These are phyloP conservation scores for Agonopterix heracliana DNA, from an alignment of 2,888 invertebrate genomes.

Conservation along the genomic window DNA sequence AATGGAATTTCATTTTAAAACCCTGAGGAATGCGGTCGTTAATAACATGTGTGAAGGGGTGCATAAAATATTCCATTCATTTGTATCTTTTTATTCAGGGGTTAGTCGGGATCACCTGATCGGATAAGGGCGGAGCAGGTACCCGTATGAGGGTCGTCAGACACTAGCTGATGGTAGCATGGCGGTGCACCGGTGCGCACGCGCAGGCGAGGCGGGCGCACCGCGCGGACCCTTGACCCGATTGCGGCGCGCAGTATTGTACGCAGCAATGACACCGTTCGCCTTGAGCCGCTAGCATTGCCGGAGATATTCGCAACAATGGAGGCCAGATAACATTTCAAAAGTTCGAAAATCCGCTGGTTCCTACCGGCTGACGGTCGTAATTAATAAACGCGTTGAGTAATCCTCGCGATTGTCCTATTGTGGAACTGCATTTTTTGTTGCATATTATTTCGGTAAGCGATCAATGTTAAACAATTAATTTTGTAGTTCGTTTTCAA, in stretches of 20 bases:
- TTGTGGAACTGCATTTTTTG: slow-evolving; percentile 20
- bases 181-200: slow-evolving; percentile 11
- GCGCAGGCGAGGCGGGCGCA: slow-evolving; percentile 34
- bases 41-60: slow-evolving; percentile 43
- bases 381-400: slow-evolving; percentile 61
- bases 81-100: slow-evolving; percentile 25
- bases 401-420: slow-evolving; percentile 43
- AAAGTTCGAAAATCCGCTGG: slow-evolving; percentile 70
- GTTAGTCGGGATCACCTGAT: slow-evolving; percentile 55
- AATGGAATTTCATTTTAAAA: slow-evolving; percentile 44
- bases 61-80: slow-evolving; percentile 43
- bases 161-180: neutral
- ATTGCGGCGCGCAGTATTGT: slow-evolving; percentile 65
- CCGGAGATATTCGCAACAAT: slow-evolving; percentile 77
- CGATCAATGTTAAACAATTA: slow-evolving; percentile 4
- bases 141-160: slow-evolving; percentile 33
- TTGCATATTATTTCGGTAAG: slow-evolving; percentile 7
- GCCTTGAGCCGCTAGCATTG: slow-evolving; percentile 75
- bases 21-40: slow-evolving; percentile 46
- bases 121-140: slow-evolving; percentile 52
- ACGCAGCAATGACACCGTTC: slow-evolving; percentile 75
- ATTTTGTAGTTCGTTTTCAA: neutral
- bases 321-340: slow-evolving; percentile 75
- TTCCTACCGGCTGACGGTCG: slow-evolving; percentile 51
- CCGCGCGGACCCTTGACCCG: slow-evolving; percentile 65